phyloP scores from a whole-genome alignment of 2,888 invertebrate genomes.

The Lithophane semibrunnea region DNA sequence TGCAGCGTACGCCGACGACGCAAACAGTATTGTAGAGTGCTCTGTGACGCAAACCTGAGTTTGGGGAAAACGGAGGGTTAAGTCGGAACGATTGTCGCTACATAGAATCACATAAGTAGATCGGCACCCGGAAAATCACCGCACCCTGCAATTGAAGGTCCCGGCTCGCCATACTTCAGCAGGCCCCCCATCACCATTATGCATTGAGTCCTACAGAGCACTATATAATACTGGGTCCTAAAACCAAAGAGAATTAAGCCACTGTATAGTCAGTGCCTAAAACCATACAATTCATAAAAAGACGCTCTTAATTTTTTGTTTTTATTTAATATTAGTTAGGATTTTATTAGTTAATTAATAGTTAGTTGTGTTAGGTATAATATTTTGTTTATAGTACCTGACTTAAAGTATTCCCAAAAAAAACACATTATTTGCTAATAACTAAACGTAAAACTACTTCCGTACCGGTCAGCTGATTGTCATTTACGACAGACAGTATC shows the following conservation, averaged over 20 bases:
- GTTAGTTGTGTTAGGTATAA: no score
- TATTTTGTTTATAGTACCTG: no score
- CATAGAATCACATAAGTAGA: background rate
- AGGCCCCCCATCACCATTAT: background rate
- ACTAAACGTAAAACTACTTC: constrained; percentile 27
- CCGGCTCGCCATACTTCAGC: background rate
- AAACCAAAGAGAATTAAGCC: no score
- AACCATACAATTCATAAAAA: no score
- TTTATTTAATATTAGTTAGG: no score
- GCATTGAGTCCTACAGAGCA: background rate
- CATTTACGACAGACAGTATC: constrained; percentile 23
- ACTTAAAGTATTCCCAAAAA: no score
- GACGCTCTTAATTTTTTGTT: no score
- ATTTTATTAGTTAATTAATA: no score
- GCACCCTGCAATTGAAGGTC: background rate
- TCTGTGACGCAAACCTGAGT: no score
- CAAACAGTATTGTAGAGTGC: background rate
- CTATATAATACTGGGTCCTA: background rate
- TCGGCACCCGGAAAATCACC: background rate
- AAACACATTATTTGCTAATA: background rate
- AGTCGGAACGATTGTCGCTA: background rate
- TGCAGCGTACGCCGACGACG: background rate
- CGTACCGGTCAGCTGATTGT: constrained; percentile 24
- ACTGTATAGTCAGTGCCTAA: no score
- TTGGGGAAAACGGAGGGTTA: background rate